Evolutionary conservation across 2,888 invertebrate species (phyloP), one percentile per base, ranked within the genome.

Genomic region (Sclerodermus sp.): DNA sequence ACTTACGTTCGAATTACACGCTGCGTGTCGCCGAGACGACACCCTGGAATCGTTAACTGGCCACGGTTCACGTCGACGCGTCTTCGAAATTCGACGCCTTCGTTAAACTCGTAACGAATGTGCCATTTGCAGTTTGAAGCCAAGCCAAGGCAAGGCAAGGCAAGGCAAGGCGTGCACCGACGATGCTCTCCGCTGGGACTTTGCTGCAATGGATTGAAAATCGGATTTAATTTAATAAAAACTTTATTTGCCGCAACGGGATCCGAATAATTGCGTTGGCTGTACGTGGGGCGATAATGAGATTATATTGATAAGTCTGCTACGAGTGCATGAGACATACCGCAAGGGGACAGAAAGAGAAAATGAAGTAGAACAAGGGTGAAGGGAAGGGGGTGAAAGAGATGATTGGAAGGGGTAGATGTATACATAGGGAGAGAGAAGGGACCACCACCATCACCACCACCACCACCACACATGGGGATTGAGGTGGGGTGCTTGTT

Each of bases 251-350:
- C 49, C 52, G 51, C 60, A 55, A 61, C 55, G 53, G 53, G 52
- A 55, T 52, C 45, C 49, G 51, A 60, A 70, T 74, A 73, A 73
- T 74, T 68, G 70, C 57, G 59, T 61, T 64, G 62, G 54, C 44
- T 51, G 51, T 66, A 62, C 65, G 59, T 47, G 51, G 39, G 49
- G 44, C 49, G 23, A 64, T 66, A 71, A 74, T 68, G 57, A 61
- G 54, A 61, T 74, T 71, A 74, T 66, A 71, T 70, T 64, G 70
- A 71, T 71, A 67, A 67, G 61, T 48, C 42, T 34, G 42, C 47
- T 30, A 43, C 34, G 45, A 45, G 43, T 30, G n/a, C 34, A 42
- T n/a, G n/a, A n/a, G n/a, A n/a, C n/a, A n/a, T n/a, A n/a, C n/a
- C n/a, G n/a, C n/a, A n/a, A n/a, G n/a, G n/a, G n/a, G n/a, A n/a